phyloP scores from a whole-genome alignment of 2,888 invertebrate species.

The Physocephala rufipes region DNA sequence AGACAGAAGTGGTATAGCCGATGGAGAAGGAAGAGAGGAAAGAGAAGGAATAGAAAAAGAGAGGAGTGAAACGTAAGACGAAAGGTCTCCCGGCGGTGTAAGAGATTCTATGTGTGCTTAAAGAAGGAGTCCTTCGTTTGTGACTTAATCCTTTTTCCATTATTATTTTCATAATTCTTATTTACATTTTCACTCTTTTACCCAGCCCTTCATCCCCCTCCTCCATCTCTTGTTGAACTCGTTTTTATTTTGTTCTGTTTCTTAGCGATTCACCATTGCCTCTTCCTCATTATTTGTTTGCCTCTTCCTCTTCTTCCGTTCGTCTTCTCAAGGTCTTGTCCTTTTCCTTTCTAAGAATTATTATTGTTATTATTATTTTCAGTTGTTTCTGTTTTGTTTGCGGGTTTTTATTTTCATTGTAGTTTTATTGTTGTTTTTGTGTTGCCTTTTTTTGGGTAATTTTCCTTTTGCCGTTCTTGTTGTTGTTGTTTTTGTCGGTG shows the following conservation, averaged over 20 bases:
- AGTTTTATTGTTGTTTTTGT: conserved; percentile 45
- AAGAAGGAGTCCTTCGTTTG: conserved; percentile 39
- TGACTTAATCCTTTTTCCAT: conserved; percentile 66
- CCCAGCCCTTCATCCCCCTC: not conserved
- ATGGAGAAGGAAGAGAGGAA: not conserved
- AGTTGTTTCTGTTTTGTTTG: conserved; percentile 37
- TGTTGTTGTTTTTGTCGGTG: conserved; percentile 34
- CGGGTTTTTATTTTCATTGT: conserved; percentile 36
- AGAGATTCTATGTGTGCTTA: conserved; percentile 10
- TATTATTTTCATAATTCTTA: conserved; percentile 66
- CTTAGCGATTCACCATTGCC: too few species aligned
- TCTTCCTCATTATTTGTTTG: conserved; percentile 53
- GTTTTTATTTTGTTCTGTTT: too few species aligned
- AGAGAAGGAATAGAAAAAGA: too few species aligned
- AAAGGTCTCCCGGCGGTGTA: too few species aligned
- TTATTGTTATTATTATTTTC: conserved; percentile 33
- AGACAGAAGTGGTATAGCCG: not conserved
- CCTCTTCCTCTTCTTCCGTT: conserved; percentile 29
- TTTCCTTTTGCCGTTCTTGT: too few species aligned
- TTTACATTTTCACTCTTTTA: conserved; percentile 53
- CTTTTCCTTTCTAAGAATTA: conserved; percentile 9
- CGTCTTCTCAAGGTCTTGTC: conserved; percentile 25
- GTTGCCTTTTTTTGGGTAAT: conserved; percentile 22
- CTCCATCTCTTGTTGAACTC: conserved; percentile 34
- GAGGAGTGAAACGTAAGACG: too few species aligned